Conservation (phyloP, 2,113 vertebrate genomes). For the Pygoscelis antarcticus region DNA sequence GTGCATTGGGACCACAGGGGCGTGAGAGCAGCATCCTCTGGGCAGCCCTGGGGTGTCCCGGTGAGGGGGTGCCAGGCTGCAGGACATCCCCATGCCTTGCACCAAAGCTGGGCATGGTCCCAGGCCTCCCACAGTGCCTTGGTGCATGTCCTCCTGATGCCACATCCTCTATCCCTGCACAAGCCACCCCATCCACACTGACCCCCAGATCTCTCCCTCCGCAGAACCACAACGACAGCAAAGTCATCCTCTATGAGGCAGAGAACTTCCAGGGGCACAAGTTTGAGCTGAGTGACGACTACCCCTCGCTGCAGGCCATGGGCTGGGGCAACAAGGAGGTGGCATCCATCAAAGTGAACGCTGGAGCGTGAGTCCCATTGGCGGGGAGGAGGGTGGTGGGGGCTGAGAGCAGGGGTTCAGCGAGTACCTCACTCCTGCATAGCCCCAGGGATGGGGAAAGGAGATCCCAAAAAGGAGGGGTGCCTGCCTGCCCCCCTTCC, state of each 20-base stretch:
- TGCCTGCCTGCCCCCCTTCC: not conserved
- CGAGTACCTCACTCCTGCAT: not conserved
- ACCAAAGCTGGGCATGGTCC: not conserved
- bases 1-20: not conserved
- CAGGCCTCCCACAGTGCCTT: not conserved
- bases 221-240: constrained; percentile 96
- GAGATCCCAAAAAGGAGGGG: no score
- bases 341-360: constrained; percentile 91
- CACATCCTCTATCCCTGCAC: not conserved
- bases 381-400: fast-evolving
- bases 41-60: not conserved
- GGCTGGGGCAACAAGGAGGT: constrained; percentile 96
- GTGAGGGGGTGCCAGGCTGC: not conserved
- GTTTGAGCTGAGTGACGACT: constrained; percentile 94
- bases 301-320: constrained; percentile 95
- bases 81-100: not conserved
- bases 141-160: not conserved
- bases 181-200: not conserved
- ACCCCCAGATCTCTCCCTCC: not conserved
- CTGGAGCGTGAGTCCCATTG: constrained; percentile 87
- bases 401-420: not conserved
- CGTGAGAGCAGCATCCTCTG: not conserved
- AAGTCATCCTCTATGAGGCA: constrained; percentile 87
- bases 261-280: constrained; percentile 95
- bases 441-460: not conserved